These are phyloP conservation scores for Neoaliturus tenellus DNA, from an alignment of 2,888 invertebrate genomes.

Conservation along the genomic window DNA sequence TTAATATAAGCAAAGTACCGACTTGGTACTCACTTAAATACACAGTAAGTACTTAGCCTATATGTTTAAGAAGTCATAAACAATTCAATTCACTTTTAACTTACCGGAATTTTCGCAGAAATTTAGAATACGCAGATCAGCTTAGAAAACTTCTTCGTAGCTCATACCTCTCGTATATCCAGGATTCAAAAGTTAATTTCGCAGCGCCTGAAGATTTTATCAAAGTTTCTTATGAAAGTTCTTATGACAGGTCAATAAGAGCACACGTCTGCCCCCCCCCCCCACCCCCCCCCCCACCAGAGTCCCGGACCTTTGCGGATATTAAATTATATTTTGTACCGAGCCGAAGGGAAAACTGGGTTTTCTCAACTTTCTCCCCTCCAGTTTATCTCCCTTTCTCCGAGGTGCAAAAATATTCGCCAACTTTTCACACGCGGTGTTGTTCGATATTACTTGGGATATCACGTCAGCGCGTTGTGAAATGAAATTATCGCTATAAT, in stretches of 20 bases:
- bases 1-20: too few species aligned
- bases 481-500: too few species aligned
- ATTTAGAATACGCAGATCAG: too few species aligned
- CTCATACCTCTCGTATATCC: background rate
- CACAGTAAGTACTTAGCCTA: too few species aligned
- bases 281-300: constrained; percentile 7
- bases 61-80: background rate
- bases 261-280: background rate
- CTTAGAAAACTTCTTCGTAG: background rate
- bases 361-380: background rate
- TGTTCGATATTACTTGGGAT: constrained; percentile 2
- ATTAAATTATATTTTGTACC: constrained; percentile 54
- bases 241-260: constrained; percentile 54
- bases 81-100: background rate
- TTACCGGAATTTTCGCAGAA: background rate
- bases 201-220: constrained; percentile 42
- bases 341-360: constrained; percentile 23
- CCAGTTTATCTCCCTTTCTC: constrained; percentile 18
- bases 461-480: too few species aligned
- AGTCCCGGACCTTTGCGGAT: constrained; percentile 27
- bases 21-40: too few species aligned
- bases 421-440: constrained; percentile 23
- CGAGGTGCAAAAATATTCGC: constrained; percentile 32
- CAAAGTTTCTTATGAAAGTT: constrained; percentile 56
- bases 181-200: constrained; percentile 55